Evolutionary conservation across 2,888 invertebrate species (phyloP).

Genomic region (Limnephilus rhombicus): DNA sequence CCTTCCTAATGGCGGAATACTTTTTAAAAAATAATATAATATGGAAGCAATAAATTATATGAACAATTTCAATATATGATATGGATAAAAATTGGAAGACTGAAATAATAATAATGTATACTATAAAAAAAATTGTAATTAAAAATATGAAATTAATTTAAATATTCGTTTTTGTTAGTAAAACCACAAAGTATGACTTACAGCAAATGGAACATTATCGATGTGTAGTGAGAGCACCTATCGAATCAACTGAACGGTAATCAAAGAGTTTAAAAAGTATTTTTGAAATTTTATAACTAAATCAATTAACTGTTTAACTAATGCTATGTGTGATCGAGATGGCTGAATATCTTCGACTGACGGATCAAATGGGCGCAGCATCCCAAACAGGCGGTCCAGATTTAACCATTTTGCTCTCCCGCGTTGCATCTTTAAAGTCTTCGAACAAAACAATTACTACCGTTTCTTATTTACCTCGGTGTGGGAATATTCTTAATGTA

Average conservation of each 20-base stretch:
- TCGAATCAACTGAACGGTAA: neutral
- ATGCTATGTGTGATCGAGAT: neutral
- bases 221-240: neutral
- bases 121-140: no score
- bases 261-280: neutral
- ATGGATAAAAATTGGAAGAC: no score
- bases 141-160: no score
- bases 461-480: slow-evolving; percentile 2
- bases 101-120: no score
- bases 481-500: slow-evolving; percentile 3
- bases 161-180: neutral
- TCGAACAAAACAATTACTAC: neutral
- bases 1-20: no score
- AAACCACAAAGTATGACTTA: neutral
- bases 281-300: neutral
- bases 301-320: neutral
- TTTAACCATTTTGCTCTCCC: neutral
- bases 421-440: neutral
- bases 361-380: neutral
- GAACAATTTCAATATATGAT: no score
- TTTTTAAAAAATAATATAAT: no score
- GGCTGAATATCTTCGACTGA: slow-evolving; percentile 16
- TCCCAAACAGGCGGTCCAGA: neutral
- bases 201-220: neutral
- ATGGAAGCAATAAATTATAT: no score